Conservation (phyloP, 2,113 vertebrate species). For the Rhadina sibilatrix region DNA sequence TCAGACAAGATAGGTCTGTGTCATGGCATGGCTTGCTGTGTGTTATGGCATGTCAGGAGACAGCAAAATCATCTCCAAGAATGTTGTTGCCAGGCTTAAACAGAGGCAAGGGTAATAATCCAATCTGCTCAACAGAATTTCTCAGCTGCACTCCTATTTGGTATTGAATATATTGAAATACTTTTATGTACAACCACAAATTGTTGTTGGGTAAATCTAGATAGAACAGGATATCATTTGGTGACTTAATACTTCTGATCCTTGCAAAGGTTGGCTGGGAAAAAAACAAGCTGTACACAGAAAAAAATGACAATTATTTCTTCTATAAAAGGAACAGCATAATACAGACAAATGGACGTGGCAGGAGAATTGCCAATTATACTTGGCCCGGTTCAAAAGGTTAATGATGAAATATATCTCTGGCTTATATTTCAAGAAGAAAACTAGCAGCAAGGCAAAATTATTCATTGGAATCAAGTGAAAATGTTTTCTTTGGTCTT, state of each 20-base stretch:
- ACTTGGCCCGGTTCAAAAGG: constrained; percentile 25
- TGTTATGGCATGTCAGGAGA: not conserved
- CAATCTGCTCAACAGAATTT: not conserved
- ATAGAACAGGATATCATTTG: not conserved
- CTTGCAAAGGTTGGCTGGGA: not conserved
- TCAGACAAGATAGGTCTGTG: not conserved
- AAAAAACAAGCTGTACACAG: not conserved
- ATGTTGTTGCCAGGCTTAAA: not conserved
- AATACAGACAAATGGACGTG: constrained; percentile 33
- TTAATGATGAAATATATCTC: constrained; percentile 51
- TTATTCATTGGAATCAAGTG: not conserved
- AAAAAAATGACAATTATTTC: constrained; percentile 40
- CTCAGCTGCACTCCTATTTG: not conserved
- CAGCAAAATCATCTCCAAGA: not conserved
- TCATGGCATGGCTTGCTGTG: not conserved
- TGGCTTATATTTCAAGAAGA: constrained; percentile 36
- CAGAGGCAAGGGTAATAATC: not conserved
- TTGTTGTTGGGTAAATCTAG: not conserved
- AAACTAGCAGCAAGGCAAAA: constrained; percentile 40
- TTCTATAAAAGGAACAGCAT: constrained; percentile 20
- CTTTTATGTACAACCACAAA: not conserved
- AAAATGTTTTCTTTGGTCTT: constrained; percentile 29
- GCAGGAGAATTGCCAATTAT: constrained; percentile 53
- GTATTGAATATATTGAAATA: not conserved
- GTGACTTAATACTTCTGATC: not conserved